Percentiles rank a stretch among this genome's conserved stretches.
These are phyloP conservation scores for Adrianichthys oophorus DNA, from an alignment of 2,797 vertebrate genomes.

Conservation along the genomic window DNA sequence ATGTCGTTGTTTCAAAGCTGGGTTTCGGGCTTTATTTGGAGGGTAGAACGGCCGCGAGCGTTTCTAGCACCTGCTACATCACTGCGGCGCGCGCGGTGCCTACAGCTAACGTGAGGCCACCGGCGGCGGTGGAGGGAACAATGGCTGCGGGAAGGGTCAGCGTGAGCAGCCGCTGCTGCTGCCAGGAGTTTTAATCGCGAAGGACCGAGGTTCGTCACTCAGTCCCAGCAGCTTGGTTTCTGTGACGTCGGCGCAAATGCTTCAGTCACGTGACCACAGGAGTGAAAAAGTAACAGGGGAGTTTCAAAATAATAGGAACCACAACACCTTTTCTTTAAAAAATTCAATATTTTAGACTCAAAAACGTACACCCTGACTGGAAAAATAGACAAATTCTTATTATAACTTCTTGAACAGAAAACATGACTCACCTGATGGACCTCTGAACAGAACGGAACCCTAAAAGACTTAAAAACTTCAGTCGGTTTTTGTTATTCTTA, in stretches of 20 bases:
- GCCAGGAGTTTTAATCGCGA: too few species aligned
- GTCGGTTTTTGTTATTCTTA: conserved; percentile 7
- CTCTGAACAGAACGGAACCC: conserved; percentile 11
- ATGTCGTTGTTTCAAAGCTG: too few species aligned
- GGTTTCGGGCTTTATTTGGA: neutral
- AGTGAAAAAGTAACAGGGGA: too few species aligned
- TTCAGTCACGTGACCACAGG: conserved; percentile 49
- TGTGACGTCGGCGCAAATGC: conserved; percentile 54
- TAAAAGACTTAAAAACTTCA: conserved; percentile 12
- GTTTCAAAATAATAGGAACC: too few species aligned
- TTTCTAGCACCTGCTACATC: neutral
- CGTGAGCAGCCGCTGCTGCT: too few species aligned
- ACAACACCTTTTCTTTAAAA: too few species aligned
- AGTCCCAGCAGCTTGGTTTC: conserved; percentile 31
- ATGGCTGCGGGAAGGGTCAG: neutral
- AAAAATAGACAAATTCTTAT: too few species aligned
- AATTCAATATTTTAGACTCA: too few species aligned
- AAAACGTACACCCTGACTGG: too few species aligned
- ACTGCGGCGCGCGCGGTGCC: fast-evolving
- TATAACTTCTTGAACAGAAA: too few species aligned
- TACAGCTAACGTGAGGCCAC: neutral
- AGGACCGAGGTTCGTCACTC: neutral
- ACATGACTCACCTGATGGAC: conserved; percentile 2
- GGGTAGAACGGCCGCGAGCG: neutral
- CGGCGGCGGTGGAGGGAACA: neutral